These are phyloP conservation scores for Priocnemis perturbator DNA, from an alignment of 2,888 invertebrate species.

Conservation along the genomic window DNA sequence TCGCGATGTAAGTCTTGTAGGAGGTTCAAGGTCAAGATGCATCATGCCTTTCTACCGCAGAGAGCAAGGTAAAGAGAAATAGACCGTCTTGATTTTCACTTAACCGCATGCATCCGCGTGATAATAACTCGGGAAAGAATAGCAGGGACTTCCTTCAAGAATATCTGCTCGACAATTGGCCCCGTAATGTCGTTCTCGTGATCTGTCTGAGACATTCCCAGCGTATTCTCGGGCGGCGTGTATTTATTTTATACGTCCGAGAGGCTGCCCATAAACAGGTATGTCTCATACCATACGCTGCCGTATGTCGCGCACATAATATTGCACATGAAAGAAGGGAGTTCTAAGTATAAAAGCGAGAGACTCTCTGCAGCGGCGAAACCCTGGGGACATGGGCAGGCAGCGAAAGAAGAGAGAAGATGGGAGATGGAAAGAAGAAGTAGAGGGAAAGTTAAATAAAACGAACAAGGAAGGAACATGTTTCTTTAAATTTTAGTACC, in stretches of 20 bases:
- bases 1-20: no score
- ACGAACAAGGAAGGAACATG: slow-evolving; percentile 21
- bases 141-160: no score
- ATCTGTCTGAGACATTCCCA: slow-evolving; percentile 18
- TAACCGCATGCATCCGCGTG: no score
- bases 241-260: slow-evolving; percentile 41
- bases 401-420: not conserved
- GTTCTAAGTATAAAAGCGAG: slow-evolving; percentile 33
- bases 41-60: no score
- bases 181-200: not conserved
- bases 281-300: slow-evolving; percentile 39
- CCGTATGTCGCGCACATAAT: slow-evolving; percentile 51
- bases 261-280: slow-evolving; percentile 43
- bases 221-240: slow-evolving; percentile 35
- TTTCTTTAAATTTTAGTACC: no score
- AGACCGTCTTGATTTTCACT: no score
- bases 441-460: not conserved
- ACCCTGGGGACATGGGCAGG: not conserved
- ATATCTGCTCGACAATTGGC: no score
- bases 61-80: no score
- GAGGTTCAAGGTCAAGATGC: no score
- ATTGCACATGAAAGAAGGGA: slow-evolving; percentile 11
- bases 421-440: not conserved
- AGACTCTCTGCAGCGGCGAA: slow-evolving; percentile 27
- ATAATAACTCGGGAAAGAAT: no score